Percentiles rank a stretch among this genome's conserved stretches.
Evolutionary conservation across 2,888 invertebrate genomes (phyloP).

Genomic region (Stictocephala bisonia): DNA sequence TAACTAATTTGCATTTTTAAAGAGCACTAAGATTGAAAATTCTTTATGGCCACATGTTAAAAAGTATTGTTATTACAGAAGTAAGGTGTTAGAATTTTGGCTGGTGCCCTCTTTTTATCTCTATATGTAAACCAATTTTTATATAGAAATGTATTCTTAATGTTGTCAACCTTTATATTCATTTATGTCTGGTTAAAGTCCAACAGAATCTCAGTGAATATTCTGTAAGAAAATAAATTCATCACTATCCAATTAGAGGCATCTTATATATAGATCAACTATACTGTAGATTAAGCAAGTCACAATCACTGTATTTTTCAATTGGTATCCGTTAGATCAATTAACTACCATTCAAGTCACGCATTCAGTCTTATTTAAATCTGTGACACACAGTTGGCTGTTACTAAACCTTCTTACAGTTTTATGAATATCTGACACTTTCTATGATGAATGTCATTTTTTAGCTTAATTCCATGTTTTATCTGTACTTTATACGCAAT

Average conservation of each 20-base stretch:
- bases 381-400: background rate
- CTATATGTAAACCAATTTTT: background rate
- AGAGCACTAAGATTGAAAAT: too few species aligned
- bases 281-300: background rate
- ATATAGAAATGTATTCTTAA: background rate
- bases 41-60: too few species aligned
- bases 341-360: background rate
- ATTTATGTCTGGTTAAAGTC: background rate
- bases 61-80: background rate
- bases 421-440: background rate
- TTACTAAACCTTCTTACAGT: background rate
- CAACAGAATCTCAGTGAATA: background rate
- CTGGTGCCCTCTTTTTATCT: background rate
- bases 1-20: too few species aligned
- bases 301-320: background rate
- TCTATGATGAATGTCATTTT: background rate
- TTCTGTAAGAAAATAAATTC: background rate
- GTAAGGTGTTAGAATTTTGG: background rate
- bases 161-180: background rate
- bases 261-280: background rate
- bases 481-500: background rate
- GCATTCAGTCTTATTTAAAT: background rate
- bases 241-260: background rate
- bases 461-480: background rate
- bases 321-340: background rate